Evolutionary conservation across 2,113 vertebrate genomes (phyloP), one percentile per base, ranked within the genome.

Genomic region (Puntigrus tetrazona): DNA sequence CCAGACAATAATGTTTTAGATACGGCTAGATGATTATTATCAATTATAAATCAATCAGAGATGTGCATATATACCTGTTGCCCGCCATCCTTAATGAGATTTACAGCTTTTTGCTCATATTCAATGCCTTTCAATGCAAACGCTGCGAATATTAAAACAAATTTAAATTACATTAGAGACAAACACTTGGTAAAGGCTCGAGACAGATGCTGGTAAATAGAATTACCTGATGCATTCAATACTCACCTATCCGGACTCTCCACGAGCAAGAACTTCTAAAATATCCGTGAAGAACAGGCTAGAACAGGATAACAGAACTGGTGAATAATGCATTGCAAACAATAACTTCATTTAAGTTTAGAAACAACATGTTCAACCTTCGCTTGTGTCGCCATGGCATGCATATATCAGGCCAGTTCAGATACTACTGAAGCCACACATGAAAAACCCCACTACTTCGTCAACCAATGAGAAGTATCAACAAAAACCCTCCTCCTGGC

Each of bases 251-350:
- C 87, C 98, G 94, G 45, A 99, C 98, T 91, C 98, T 96, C 98
- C 98, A 99, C 7, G 98, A 95, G 87, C 98, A 99, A 84, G 98
- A 99, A 82, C 98, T 99, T 93, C 97, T 96, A 93, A 96, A 99
- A 91, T 98, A 99, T 89, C 96, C 95, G 83, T 98, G 95, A 78
- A 99, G 96, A 83, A 98, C 80, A 0, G 98, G 96, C 98, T 99
- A 88, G 34, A 89, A 27, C 59, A 50, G 38, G 43, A 85, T 18
- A 27, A 70, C 13, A 81, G 0, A 11, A 31, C 34, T 31, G 27
- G 55, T 10, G 41, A 47, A 70, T 36, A 18, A 55, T 50, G 59
- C 20, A 36, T 50, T 38, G 6, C 1, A 70, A 55, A 82, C 11
- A 82, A 52, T 25, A 18, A 2, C 20, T 38, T 18, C 0, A 38